Evolutionary conservation across 2,113 vertebrate genomes (phyloP), one percentile per base, ranked within the genome.

Genomic region (Platichthys flesus): DNA sequence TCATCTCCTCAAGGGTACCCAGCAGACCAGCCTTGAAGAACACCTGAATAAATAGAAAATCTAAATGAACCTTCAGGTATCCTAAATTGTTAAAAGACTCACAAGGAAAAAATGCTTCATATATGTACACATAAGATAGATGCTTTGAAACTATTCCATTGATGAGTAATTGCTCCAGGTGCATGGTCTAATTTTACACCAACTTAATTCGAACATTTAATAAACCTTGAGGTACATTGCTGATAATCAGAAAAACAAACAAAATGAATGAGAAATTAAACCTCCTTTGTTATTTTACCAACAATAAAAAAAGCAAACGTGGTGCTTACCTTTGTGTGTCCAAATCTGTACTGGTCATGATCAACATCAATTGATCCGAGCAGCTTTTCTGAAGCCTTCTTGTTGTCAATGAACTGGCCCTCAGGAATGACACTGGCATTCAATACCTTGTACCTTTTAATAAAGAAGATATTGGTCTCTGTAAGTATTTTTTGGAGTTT

Each of bases 371-470:
- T 52, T 2, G 51, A 52, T 52, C 51, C 51, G n/a, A 52, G 51
- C 20, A 52, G 51, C 51, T 52, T 52, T 14, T 21, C 20, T n/a
- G 51, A 20, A 52, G 51, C 51, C 51, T 52, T 52, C 51, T 52
- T 52, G 51, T 52, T 52, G 51, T 52, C 51, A 52, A 52, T 52
- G 51, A 52, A 52, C 20, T 52, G 51, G 51, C 51, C 51, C 51
- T 52, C 51, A 52, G 51, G 51, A 14, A 52, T 52, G 55, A 89
- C 82, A 58, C 89, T 87, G 61, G 89, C 87, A 84, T 90, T 90
- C 74, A 90, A 61, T 5, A 90, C 89, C 81, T 90, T 90, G 83
- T 90, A 90, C 35, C 89, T 90, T 90, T 45, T 81, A 9, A 37
- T 3, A 3, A 54, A 9, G 74, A 28, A 0, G 16, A 18, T 4